Evolutionary conservation across 2,113 vertebrate species (phyloP).

Genomic region (Dicrurus megarhynchus): DNA sequence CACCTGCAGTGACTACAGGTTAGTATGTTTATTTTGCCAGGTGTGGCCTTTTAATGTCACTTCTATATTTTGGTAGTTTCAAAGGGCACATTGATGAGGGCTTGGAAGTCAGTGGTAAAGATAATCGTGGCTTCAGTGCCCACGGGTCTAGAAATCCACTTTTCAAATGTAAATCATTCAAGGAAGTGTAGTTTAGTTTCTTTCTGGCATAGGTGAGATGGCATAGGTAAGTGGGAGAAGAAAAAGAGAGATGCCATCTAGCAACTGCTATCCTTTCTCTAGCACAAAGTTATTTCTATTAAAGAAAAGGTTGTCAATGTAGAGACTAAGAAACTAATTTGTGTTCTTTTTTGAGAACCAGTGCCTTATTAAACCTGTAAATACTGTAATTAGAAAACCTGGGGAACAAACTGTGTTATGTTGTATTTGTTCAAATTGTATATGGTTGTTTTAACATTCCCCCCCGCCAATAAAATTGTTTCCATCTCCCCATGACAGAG

Average conservation of each 20-base stretch:
- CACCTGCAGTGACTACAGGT: background rate
- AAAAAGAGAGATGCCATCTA: background rate
- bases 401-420: conserved; percentile 63
- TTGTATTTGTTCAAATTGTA: conserved; percentile 76
- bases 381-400: conserved; percentile 78
- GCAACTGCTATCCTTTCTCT: conserved; percentile 22
- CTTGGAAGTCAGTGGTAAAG: background rate
- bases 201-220: background rate
- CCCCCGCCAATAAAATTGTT: conserved; percentile 77
- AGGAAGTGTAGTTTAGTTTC: background rate
- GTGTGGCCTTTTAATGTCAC: background rate
- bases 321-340: conserved; percentile 53
- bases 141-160: background rate
- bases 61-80: background rate
- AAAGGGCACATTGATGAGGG: background rate
- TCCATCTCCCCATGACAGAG: conserved; percentile 44
- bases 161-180: background rate
- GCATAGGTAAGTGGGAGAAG: background rate
- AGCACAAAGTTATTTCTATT: conserved; percentile 58
- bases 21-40: background rate
- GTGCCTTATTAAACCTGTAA: conserved; percentile 86
- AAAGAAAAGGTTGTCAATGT: conserved; percentile 54
- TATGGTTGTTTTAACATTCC: conserved; percentile 79
- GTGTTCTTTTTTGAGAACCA: conserved; percentile 77
- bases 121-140: background rate